A percentile compares a stretch with the other conserved stretches of the same genome.
Conservation (phyloP, 1,140 invertebrate genomes). For the Musca domestica region DNA sequence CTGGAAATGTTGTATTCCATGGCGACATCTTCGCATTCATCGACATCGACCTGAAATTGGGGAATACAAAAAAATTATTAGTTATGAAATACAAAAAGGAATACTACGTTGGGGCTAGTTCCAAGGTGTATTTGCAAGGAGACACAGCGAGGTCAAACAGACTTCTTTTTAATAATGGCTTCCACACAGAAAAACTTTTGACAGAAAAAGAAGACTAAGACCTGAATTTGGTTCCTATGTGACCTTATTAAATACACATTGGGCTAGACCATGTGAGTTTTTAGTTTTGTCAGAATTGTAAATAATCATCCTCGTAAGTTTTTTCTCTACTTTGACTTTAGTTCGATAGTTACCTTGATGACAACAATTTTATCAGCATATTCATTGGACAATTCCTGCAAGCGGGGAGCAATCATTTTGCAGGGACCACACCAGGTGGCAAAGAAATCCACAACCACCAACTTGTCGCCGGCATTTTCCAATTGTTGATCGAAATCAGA, state of each 20-base stretch:
- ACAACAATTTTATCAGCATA: conserved; percentile 58
- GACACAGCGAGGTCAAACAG: too few species aligned
- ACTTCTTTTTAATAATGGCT: too few species aligned
- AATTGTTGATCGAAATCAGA: conserved; percentile 72
- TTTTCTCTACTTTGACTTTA: too few species aligned
- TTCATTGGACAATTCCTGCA: conserved; percentile 65
- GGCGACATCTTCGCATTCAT: conserved; percentile 82
- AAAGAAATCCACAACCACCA: conserved; percentile 89
- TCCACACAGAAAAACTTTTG: too few species aligned
- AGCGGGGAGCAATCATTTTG: conserved; percentile 83
- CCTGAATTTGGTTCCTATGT: too few species aligned
- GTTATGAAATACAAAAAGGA: background rate
- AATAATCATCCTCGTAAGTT: too few species aligned
- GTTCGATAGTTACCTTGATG: conserved; percentile 59
- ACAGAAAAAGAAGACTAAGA: too few species aligned
- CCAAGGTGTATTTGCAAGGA: too few species aligned
- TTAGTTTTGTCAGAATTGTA: too few species aligned
- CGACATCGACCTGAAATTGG: conserved; percentile 79
- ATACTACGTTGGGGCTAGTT: too few species aligned
- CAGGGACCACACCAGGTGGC: conserved; percentile 87
- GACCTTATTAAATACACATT: too few species aligned
- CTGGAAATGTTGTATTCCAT: conserved; percentile 76
- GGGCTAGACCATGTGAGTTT: too few species aligned
- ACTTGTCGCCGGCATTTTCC: conserved; percentile 71
- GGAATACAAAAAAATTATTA: background rate